Percentiles rank a stretch among this genome's conserved stretches.
Evolutionary conservation across 2,113 vertebrate genomes (phyloP).

Genomic region (Sapayoa aenigma): DNA sequence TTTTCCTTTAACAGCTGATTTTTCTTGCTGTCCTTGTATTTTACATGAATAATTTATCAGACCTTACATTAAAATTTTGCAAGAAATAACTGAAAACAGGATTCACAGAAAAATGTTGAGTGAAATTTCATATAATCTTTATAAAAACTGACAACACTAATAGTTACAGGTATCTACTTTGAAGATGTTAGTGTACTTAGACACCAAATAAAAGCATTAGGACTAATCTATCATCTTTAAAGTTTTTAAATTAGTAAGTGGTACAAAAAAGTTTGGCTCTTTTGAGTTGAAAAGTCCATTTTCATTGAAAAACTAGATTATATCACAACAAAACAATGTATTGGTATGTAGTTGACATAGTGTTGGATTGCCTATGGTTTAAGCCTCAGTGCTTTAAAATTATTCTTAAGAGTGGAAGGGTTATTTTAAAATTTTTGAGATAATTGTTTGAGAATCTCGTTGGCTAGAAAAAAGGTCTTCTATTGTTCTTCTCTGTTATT

Average conservation of each 20-base stretch:
- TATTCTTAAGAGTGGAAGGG: neutral
- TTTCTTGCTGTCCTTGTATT: neutral
- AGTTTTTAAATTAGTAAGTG: rapidly evolving
- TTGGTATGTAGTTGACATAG: neutral
- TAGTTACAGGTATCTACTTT: neutral
- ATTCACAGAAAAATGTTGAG: neutral
- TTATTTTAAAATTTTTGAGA: neutral
- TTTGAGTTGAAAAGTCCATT: neutral
- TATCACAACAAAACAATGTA: neutral
- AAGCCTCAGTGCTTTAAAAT: neutral
- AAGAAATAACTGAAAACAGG: neutral
- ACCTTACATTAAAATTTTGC: neutral
- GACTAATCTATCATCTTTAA: neutral
- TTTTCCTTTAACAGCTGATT: neutral
- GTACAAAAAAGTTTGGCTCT: neutral
- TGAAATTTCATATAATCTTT: neutral
- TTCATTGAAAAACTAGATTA: neutral
- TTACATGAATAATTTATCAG: neutral
- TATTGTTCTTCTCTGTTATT: neutral
- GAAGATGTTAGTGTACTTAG: neutral
- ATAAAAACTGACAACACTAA: neutral
- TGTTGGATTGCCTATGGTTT: neutral
- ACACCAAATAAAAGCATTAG: neutral
- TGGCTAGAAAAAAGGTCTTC: neutral
- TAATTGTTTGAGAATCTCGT: neutral